Base-by-base conservation (phyloP, 2,113 vertebrate species). In the Ceyx melanurus region DNA sequence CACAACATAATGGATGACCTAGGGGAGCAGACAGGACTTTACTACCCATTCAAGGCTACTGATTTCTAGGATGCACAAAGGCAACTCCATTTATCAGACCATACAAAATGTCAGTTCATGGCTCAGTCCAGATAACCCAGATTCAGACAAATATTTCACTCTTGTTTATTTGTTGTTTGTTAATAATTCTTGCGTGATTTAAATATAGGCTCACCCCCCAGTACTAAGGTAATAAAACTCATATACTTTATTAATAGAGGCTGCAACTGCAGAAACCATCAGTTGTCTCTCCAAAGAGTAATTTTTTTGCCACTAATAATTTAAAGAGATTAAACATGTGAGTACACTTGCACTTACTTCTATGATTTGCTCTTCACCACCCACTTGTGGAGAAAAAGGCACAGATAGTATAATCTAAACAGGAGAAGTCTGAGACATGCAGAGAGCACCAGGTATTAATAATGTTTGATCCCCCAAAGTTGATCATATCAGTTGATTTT, bases 1-100 rank as follows among this genome's bases (percentile, higher is more conserved):
- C 28, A 12, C 28, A 35, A 42, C 35, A 67, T 19, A 88, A 78
- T 67, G 61, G 35, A 54, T 68, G 26, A 45, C 48, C 72, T 53
- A 77, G 53, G 57, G 40, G 43, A 86, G 57, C 82, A 88, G 86
- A 94, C 61, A 82, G 65, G 48, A 77, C 48, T 88, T 74, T 22
- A 58, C 22, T 37, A 81, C 6, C 61, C 61, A 48, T 60, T 80
- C 37, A 86, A 72, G 43, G 40, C 86, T 48, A 67, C 26, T 57
- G 83, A 64, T 78, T 71, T 66, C 40, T 86, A 74, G 85, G 62
- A 85, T 70, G 57, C 86, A 94, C 73, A 94, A 83, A 83, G 80
- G 71, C 67, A 95, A 91, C 29, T 53, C 28, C 66, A 9, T 86
- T 88, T 86, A 93, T 92, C 65, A 75, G 88, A 75, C 48, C 57